Conservation (phyloP, 2,888 invertebrate genomes). For the Zele albiditarsus region DNA sequence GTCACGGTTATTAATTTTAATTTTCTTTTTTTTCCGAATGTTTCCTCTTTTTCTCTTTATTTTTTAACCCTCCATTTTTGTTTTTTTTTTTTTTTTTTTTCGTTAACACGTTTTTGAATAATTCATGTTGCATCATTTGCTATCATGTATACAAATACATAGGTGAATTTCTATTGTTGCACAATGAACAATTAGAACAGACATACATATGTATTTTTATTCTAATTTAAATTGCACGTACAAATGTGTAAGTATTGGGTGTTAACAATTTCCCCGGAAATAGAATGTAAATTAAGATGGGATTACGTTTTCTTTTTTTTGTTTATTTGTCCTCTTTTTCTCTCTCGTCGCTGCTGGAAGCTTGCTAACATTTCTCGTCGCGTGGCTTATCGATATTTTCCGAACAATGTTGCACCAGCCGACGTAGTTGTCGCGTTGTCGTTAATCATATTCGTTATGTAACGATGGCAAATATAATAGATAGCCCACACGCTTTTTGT, state of each 20-base stretch:
- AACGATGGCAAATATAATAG: constrained; percentile 8
- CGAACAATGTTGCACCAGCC: constrained; percentile 5
- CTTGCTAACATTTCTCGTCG: neutral
- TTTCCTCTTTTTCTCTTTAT: neutral
- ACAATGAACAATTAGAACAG: neutral
- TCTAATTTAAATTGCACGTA: neutral
- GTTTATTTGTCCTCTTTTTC: neutral
- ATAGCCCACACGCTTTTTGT: constrained; percentile 5
- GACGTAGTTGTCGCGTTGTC: constrained; percentile 1
- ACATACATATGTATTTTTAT: neutral
- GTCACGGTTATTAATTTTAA: neutral
- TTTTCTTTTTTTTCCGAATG: neutral
- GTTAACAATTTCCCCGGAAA: neutral
- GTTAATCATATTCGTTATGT: constrained; percentile 15
- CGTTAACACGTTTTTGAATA: neutral
- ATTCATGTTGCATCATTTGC: neutral
- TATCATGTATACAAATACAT: neutral
- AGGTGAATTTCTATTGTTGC: neutral
- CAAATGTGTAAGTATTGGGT: neutral
- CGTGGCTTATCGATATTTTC: constrained; percentile 2
- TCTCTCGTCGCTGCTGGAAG: neutral
- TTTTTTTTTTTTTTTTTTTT: neutral
- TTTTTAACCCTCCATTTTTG: too few species aligned
- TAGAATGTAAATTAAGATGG: neutral
- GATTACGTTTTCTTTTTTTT: neutral